Evolutionary conservation across 1,140 invertebrate species (phyloP), one percentile per base, ranked within the genome.

Genomic region (Drosophila littoralis): DNA sequence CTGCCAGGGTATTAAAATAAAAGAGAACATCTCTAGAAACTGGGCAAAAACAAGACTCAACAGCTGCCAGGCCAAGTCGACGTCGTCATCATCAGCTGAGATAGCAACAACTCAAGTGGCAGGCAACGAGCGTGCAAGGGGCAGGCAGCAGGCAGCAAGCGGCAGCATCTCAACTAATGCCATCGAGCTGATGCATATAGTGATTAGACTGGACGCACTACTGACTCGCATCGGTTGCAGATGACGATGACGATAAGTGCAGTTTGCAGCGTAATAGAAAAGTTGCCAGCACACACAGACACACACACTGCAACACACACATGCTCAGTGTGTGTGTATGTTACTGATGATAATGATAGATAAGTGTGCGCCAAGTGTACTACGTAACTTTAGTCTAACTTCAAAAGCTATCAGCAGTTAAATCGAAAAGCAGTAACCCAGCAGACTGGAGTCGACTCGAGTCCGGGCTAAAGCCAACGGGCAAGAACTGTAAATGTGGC

Each of bases 321-420:
- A 52, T 70, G 60, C 55, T 64, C 43, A 61, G 59, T 69, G 33
- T 38, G 15, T 68, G 52, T 78, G 55, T 61, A 42, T 40, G 35
- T 76, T 88, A 58, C 82, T 89, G 84, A 89, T 89, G 84, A 89
- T 89, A 89, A 89, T 89, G 84, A 89, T 89, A 89, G 84, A 89
- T 89, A 89, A 90, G 84, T 88, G 84, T 88, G 84, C 83, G 83
- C 84, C 83, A 88, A 88, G 80, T 83, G 77, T 77, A 89, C 75
- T 86, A 86, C 84, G 84, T 89, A 89, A 89, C 80, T 89, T 72
- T 88, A 80, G 61, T 89, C 83, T 67, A 89, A 86, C 83, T 89
- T 89, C 84, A 77, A 86, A 86, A 84, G 84, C 84, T 89, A 89
- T 89, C 84, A 89, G 84, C 84, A 89, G 80, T 90, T 89, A 89